Base-by-base conservation (phyloP, 2,797 vertebrate genomes). In the Silurus lanzhouensis region DNA sequence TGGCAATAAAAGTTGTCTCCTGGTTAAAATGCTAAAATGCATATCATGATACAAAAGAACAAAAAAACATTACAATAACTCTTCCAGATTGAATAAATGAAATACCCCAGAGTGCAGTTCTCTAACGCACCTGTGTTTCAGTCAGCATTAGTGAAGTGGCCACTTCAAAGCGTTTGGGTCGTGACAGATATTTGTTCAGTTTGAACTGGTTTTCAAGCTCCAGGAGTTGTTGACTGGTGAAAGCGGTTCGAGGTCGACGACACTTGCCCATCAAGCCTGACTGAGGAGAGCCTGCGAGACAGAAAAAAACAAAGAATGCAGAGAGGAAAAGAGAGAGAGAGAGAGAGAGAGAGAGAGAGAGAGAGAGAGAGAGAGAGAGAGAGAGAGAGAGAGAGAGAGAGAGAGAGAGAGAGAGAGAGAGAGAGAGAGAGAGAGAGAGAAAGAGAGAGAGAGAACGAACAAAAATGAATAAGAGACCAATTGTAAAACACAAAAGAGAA, bases 121-220 rank as follows among this genome's bases (percentile, higher is more conserved):
- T 12, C 0, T 19, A 8, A 44, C 87, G 91, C 90, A 96, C 96
- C 95, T 96, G 97, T 0, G 97, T 98, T 90, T 98, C 97, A 0
- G 97, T 98, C 78, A 98, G 93, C 97, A 97, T 96, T 86, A 98
- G 94, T 0, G 96, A 95, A 0, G 97, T 98, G 89, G 97, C 96
- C 93, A 98, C 97, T 90, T 98, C 97, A 5, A 98, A 98, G 82
- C 97, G 97, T 90, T 97, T 98, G 9, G 97, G 97, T 80, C 97
- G 92, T 48, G 97, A 98, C 84, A 98, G 93, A 84, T 98, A 98
- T 88, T 98, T 98, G 95, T 97, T 98, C 88, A 97, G 93, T 91
- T 97, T 97, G 93, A 98, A 98, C 91, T 98, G 97, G 92, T 97
- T 97, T 93, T 98, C 97, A 88, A 98, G 90, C 86, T 97, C 96